Conservation (phyloP, 2,888 invertebrate species). For the Melieria picta region DNA sequence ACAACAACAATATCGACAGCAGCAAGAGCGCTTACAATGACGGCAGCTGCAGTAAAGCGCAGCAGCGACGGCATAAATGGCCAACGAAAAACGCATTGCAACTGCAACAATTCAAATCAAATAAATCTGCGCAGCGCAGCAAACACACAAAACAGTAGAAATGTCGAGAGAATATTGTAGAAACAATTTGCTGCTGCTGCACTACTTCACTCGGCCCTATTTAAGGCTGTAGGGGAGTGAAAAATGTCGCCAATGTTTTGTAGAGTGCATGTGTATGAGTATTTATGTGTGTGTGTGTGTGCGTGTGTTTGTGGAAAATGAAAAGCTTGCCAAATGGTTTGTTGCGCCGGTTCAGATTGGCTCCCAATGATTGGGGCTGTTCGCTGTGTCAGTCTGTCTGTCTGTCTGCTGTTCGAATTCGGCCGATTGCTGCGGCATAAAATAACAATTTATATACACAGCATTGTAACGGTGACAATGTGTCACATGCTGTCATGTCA, state of each 20-base stretch:
- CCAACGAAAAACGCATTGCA: background rate
- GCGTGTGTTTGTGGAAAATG: too few species aligned
- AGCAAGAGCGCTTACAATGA: background rate
- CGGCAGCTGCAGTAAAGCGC: too few species aligned
- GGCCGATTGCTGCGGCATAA: slow-evolving; percentile 35
- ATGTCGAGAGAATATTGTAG: background rate
- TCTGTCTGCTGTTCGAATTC: too few species aligned
- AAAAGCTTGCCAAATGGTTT: too few species aligned
- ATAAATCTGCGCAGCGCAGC: slow-evolving; percentile 4
- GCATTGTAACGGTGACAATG: slow-evolving; percentile 58
- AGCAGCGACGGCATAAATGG: too few species aligned
- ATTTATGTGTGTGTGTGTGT: too few species aligned
- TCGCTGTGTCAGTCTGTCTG: too few species aligned
- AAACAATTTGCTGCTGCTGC: background rate
- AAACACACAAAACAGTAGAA: background rate
- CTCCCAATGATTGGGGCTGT: too few species aligned
- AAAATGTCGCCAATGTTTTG: too few species aligned
- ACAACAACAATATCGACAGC: slow-evolving; percentile 25
- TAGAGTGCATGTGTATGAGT: too few species aligned
- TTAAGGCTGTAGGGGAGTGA: background rate
- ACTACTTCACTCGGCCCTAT: slow-evolving; percentile 3
- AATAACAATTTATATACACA: slow-evolving; percentile 58
- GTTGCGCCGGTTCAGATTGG: too few species aligned
- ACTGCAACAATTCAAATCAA: slow-evolving; percentile 29
- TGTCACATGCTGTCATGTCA: slow-evolving; percentile 56